Evolutionary conservation across 2,113 vertebrate genomes (phyloP).

Genomic region (Malurus cyaneus): DNA sequence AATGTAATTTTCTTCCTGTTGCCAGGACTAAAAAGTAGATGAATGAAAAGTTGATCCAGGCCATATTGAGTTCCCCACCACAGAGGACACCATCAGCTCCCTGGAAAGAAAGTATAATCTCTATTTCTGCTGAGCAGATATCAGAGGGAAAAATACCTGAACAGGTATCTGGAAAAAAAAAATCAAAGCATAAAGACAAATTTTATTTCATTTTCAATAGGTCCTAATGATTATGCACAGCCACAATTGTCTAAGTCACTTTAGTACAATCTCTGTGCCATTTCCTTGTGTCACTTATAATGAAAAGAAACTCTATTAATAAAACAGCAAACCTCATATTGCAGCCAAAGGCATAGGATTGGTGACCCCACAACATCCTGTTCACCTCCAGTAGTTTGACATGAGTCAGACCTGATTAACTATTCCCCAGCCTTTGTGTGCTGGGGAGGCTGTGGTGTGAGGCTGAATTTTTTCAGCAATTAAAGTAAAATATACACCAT

Average conservation of each 20-base stretch:
- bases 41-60: slow-evolving; percentile 38
- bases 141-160: background rate
- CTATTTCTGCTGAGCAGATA: background rate
- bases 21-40: slow-evolving; percentile 54
- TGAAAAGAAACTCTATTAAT: background rate
- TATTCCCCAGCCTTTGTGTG: background rate
- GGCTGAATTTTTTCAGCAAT: background rate
- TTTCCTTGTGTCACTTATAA: background rate
- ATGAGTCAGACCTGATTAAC: slow-evolving; percentile 6
- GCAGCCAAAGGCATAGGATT: background rate
- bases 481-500: slow-evolving; percentile 7
- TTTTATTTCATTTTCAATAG: background rate
- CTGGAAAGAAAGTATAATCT: slow-evolving; percentile 11
- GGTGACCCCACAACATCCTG: background rate
- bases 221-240: background rate
- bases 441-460: background rate
- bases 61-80: background rate
- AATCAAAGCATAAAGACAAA: background rate
- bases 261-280: background rate
- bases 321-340: background rate
- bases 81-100: background rate
- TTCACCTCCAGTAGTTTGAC: slow-evolving; percentile 7
- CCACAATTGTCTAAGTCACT: background rate
- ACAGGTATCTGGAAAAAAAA: background rate
- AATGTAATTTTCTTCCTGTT: slow-evolving; percentile 22